Conservation (phyloP, 2,797 vertebrate species). For the Pelobates cultripes region DNA sequence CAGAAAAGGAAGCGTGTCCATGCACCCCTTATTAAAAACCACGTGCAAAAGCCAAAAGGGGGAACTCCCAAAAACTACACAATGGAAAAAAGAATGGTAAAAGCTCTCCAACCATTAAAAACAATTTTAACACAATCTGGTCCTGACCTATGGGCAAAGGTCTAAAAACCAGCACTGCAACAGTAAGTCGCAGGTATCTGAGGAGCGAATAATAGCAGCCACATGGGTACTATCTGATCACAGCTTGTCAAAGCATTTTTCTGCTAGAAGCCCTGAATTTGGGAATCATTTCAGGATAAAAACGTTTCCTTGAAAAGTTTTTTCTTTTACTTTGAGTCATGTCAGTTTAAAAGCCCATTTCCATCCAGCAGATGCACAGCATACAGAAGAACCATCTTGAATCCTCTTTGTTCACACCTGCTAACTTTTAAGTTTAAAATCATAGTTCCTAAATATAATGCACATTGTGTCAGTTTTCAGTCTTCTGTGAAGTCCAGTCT, state of each 20-base stretch:
- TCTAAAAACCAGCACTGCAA: neutral
- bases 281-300: neutral
- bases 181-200: slow-evolving; percentile 7
- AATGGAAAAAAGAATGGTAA: slow-evolving; percentile 18
- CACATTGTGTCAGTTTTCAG: slow-evolving; percentile 33
- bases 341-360: slow-evolving; percentile 23
- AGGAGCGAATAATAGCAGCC: slow-evolving; percentile 11
- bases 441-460: slow-evolving; percentile 21
- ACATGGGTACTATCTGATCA: slow-evolving; percentile 13
- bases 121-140: slow-evolving; percentile 17
- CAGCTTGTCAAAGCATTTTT: slow-evolving; percentile 30
- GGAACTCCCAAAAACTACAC: slow-evolving; percentile 22
- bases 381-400: neutral
- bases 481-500: slow-evolving; percentile 10
- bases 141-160: neutral
- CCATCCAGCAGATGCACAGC: neutral
- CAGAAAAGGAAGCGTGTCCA: slow-evolving; percentile 14
- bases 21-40: slow-evolving; percentile 29
- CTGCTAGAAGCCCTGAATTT: neutral
- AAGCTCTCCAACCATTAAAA: slow-evolving; percentile 30
- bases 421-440: slow-evolving; percentile 18
- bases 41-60: slow-evolving; percentile 34
- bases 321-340: neutral
- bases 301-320: neutral
- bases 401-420: neutral